Evolutionary conservation across 2,888 invertebrate genomes (phyloP).

Genomic region (Schizaphis graminum): DNA sequence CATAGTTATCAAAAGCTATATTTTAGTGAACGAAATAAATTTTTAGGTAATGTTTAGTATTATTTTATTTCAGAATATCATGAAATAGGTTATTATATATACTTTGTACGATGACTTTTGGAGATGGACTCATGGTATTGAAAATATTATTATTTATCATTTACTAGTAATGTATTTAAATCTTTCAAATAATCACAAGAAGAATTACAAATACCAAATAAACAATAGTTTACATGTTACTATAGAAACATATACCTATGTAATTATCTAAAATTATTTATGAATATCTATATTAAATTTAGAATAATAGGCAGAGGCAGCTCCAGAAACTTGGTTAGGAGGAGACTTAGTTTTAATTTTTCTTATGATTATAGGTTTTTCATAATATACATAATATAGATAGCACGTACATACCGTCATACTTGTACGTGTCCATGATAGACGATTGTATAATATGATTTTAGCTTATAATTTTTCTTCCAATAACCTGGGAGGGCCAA

Average conservation of each 20-base stretch:
- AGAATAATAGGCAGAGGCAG: background rate
- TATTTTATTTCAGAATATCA: background rate
- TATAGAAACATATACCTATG: background rate
- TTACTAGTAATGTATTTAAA: background rate
- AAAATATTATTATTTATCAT: background rate
- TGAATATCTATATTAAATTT: background rate
- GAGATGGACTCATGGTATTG: constrained; percentile 8
- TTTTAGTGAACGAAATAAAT: background rate
- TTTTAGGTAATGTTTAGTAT: background rate
- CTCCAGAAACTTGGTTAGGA: too few species aligned
- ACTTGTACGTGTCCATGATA: too few species aligned
- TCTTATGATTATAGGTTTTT: too few species aligned
- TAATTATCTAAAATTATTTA: background rate
- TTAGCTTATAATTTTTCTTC: too few species aligned
- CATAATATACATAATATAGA: too few species aligned
- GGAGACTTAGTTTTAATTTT: too few species aligned
- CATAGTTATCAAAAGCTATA: constrained; percentile 45
- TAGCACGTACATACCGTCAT: too few species aligned
- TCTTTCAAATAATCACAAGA: background rate
- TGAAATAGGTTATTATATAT: background rate
- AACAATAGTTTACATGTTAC: background rate
- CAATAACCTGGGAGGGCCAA: too few species aligned
- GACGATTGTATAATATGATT: too few species aligned
- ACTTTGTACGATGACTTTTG: constrained; percentile 45
- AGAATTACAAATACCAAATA: background rate